phyloP scores from a whole-genome alignment of 1,140 invertebrate species.

The Eumaeus atala region DNA sequence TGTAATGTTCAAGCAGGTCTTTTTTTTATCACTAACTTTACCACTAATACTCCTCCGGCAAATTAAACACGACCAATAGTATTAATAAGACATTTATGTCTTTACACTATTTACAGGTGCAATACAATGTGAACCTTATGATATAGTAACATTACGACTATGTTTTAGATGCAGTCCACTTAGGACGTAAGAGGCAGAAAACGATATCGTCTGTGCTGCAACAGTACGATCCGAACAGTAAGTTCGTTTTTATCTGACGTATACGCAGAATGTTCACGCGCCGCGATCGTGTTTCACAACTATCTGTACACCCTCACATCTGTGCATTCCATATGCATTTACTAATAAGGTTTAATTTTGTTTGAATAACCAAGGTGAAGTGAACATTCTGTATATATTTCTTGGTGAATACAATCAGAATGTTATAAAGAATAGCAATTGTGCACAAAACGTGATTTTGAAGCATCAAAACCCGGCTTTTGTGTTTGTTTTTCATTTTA shows the following conservation, averaged over 20 bases:
- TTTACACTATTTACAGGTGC: no score
- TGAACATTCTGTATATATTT: background rate
- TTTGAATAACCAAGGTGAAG: background rate
- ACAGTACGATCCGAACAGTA: conserved; percentile 35
- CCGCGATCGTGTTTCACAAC: background rate
- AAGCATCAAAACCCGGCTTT: no score
- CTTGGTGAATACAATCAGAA: background rate
- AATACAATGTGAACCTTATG: no score
- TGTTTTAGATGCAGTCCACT: conserved; percentile 45
- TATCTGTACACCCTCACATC: background rate
- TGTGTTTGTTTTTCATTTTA: no score
- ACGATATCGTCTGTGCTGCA: conserved; percentile 26
- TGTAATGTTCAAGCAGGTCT: no score
- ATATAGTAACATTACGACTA: background rate
- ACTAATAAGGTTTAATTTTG: background rate
- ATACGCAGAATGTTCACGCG: conserved; percentile 15
- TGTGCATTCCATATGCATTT: conserved; percentile 5
- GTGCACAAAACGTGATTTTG: no score
- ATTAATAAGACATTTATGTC: no score
- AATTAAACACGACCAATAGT: no score
- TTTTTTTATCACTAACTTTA: no score
- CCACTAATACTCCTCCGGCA: no score
- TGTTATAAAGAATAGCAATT: background rate
- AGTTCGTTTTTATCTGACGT: conserved; percentile 23
- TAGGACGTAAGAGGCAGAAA: conserved; percentile 43